phyloP scores from a whole-genome alignment of 2,113 vertebrate species.

The Ursus arctos region DNA sequence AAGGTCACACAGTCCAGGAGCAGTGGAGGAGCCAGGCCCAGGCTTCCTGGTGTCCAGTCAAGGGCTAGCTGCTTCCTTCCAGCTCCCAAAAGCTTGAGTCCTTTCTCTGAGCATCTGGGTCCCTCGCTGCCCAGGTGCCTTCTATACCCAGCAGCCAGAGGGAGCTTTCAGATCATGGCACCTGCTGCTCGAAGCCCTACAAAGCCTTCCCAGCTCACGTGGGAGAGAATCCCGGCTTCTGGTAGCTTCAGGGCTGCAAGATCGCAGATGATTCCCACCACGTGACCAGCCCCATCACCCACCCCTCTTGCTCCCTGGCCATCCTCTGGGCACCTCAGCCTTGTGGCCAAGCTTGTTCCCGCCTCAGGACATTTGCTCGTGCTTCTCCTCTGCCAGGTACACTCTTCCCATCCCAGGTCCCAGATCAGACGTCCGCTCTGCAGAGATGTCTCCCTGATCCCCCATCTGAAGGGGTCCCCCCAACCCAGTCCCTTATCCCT shows the following conservation, averaged over 20 bases:
- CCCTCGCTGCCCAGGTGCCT: background rate
- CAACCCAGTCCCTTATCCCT: fast-evolving
- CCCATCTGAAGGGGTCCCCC: background rate
- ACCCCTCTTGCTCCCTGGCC: background rate
- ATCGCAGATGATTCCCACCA: fast-evolving
- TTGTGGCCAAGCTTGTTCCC: background rate
- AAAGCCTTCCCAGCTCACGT: background rate
- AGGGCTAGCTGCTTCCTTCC: background rate
- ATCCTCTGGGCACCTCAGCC: background rate
- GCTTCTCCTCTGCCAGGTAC: background rate
- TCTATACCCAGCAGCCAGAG: background rate
- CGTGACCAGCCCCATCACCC: background rate
- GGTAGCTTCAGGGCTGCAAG: background rate
- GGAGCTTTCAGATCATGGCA: background rate
- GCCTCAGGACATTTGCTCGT: background rate
- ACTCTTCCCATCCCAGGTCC: background rate
- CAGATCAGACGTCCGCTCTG: background rate
- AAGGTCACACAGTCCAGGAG: background rate
- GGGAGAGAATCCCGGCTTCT: background rate
- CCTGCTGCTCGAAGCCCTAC: background rate
- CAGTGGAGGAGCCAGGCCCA: background rate
- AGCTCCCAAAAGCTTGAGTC: background rate
- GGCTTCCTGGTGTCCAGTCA: background rate
- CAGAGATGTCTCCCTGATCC: background rate
- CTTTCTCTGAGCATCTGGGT: background rate